Percentiles rank a stretch among this genome's conserved stretches.
phyloP scores from a whole-genome alignment of 2,797 vertebrate species.

The Dicrostonyx torquatus region DNA sequence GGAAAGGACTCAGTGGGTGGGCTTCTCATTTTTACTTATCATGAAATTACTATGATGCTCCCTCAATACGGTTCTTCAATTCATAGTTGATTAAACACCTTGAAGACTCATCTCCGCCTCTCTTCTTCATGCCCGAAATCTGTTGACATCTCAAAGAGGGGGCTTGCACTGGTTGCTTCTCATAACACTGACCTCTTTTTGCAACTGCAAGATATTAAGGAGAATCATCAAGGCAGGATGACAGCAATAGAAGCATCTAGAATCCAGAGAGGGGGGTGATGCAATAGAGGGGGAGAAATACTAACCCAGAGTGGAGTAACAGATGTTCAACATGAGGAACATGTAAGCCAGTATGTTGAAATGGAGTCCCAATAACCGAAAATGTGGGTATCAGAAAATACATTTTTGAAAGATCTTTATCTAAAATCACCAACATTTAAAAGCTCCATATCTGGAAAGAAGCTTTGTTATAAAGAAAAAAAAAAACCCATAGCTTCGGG shows the following conservation, averaged over 20 bases:
- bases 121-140: conserved; percentile 33
- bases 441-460: not conserved
- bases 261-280: not conserved
- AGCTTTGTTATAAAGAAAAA: not conserved
- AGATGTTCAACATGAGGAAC: not conserved
- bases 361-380: not conserved
- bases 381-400: not conserved
- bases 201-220: not conserved
- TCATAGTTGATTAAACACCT: conserved; percentile 30
- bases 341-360: not conserved
- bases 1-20: not conserved
- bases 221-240: not conserved
- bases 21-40: conserved; percentile 36
- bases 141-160: conserved; percentile 24
- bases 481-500: not conserved
- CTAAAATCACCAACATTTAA: not conserved
- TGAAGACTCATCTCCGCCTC: not conserved
- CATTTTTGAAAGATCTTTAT: conserved; percentile 20
- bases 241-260: not conserved
- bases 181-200: not conserved
- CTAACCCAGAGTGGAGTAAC: not conserved
- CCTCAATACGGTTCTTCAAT: not conserved
- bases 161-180: not conserved
- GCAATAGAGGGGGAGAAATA: not conserved
- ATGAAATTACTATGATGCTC: not conserved